Conservation (phyloP, 2,797 vertebrate species). For the Hippocampus kuda region DNA sequence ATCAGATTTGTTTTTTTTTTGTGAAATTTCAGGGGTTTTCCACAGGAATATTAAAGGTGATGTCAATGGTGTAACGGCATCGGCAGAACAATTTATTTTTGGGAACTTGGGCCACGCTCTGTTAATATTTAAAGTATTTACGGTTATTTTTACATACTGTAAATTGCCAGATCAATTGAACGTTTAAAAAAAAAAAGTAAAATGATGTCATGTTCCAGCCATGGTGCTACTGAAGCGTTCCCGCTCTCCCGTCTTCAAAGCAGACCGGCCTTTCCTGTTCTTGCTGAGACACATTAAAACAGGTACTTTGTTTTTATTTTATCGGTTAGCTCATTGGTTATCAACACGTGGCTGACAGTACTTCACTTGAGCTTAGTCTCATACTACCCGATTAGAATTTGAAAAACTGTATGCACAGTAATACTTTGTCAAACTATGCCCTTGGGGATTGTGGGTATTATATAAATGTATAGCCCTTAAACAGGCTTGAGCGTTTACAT, state of each 20-base stretch:
- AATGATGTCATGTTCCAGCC: slow-evolving; percentile 50
- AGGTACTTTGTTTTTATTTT: slow-evolving; percentile 59
- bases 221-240: slow-evolving; percentile 85
- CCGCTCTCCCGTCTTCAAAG: slow-evolving; percentile 80
- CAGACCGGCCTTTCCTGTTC: slow-evolving; percentile 80
- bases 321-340: background rate
- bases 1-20: too few relatives aligned
- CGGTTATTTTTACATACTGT: background rate
- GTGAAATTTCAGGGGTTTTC: too few relatives aligned
- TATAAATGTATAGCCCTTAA: background rate
- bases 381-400: background rate
- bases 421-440: background rate
- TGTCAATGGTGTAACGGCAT: too few relatives aligned
- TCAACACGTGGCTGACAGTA: background rate
- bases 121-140: background rate
- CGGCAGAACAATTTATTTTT: too few relatives aligned
- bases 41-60: too few relatives aligned
- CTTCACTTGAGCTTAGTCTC: background rate
- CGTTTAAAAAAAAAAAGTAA: background rate
- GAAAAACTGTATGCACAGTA: background rate
- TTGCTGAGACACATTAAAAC: slow-evolving; percentile 73
- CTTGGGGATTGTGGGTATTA: background rate
- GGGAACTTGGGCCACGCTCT: too few relatives aligned
- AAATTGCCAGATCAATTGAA: background rate
- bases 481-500: background rate